Evolutionary conservation across 2,797 vertebrate species (phyloP).

Genomic region (Sarcophilus harrisii): DNA sequence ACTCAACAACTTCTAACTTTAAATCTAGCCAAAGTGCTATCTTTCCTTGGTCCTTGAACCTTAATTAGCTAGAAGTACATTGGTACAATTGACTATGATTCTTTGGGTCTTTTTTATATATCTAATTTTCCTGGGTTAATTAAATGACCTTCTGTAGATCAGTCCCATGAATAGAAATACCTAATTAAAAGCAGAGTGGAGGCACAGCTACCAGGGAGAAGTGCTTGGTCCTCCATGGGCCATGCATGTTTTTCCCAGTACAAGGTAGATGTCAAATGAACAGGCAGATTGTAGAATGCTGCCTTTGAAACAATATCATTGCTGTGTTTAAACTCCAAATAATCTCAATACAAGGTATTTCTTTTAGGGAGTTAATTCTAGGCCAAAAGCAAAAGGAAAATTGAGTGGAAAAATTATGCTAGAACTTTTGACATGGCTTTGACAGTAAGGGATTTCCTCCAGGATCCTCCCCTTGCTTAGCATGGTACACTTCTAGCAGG

Average conservation of each 20-base stretch:
- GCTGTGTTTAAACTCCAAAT: not conserved
- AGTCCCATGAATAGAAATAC: not conserved
- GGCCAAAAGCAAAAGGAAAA: constrained; percentile 8
- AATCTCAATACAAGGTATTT: not conserved
- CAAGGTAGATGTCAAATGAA: not conserved
- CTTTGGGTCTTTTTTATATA: not conserved
- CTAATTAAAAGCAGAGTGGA: not conserved
- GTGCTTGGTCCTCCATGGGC: not conserved
- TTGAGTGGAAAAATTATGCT: not conserved
- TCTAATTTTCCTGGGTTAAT: not conserved
- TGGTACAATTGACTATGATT: not conserved
- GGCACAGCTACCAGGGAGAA: not conserved
- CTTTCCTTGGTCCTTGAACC: not conserved
- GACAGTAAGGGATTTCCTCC: not conserved
- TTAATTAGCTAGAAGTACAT: not conserved
- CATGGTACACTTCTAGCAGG: not conserved
- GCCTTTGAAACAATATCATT: not conserved
- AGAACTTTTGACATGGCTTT: not conserved
- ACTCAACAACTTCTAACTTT: not conserved
- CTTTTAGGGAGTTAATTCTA: not conserved
- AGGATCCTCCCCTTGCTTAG: not conserved
- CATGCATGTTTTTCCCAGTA: not conserved
- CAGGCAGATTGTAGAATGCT: not conserved
- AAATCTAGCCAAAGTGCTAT: not conserved
- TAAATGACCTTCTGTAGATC: not conserved